Base-by-base conservation (phyloP, 1,140 invertebrate genomes). In the Sipha flava region DNA sequence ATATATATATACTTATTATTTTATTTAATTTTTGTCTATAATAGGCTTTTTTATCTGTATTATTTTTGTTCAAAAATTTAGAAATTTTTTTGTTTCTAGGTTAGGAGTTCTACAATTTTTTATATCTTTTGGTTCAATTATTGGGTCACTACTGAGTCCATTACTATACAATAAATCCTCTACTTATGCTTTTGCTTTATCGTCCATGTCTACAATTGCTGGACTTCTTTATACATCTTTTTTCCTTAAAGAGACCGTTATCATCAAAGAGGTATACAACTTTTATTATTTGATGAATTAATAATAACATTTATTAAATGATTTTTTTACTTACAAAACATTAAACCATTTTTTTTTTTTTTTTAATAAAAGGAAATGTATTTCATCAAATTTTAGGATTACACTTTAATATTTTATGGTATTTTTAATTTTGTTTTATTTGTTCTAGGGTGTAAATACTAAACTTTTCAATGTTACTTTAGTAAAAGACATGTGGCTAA, bases 191-290 rank as follows among this genome's bases (percentile, higher is more conserved):
- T 59, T 77, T 77, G 73, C 31, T 3, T 3, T 77, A 40, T 23
- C 52, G 3, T n/a, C 73, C n/a, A 37, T 77, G 10, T 57, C 26
- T 18, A 26, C 34, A 26, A 77, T 77, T 12, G 3, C 23, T 23
- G 47, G 23, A 12, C 73, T 77, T 26, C 9, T 77, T 1, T 77
- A 77, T 26, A 43, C 73, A 18, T 77, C 29, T 12, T 7, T 77
- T 45, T 77, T 77, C 26, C 73, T 59, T 18, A 77, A 77, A 77
- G 73, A 77, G 59, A 77, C 73, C 0, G 52, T 77, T 54, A 18
- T 77, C 18, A 59, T 43, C 5, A 77, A 59, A 40, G 26, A 77
- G 16, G 73, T 77, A 73, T 23, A 31, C 49, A 37, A n/a, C n/a
- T n/a, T 47, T 70, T 72, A 70, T 49, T 4, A 34, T n/a, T n/a